Conservation (phyloP, 2,113 vertebrate species). For the Callorhinus ursinus region DNA sequence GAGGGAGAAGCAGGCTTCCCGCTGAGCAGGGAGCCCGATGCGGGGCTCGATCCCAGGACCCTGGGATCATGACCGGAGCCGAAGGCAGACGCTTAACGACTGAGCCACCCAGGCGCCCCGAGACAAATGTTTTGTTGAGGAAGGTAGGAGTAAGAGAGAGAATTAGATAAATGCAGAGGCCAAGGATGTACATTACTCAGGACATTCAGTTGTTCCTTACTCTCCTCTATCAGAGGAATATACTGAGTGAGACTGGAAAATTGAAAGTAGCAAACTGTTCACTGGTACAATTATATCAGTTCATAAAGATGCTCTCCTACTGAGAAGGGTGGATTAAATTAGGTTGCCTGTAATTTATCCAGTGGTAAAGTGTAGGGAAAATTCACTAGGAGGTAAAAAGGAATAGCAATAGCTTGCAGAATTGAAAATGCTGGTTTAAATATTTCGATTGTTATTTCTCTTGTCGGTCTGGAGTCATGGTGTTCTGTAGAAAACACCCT, state of each 20-base stretch:
- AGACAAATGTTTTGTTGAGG: background rate
- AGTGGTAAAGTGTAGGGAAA: background rate
- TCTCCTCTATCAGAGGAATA: background rate
- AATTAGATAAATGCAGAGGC: background rate
- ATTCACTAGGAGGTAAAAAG: background rate
- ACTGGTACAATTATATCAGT: background rate
- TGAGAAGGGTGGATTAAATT: background rate
- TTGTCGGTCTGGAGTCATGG: background rate
- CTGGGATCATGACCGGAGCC: no score
- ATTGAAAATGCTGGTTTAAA: background rate
- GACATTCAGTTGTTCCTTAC: background rate
- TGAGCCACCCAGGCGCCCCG: no score
- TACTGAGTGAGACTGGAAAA: background rate
- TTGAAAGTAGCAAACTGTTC: background rate
- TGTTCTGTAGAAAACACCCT: background rate
- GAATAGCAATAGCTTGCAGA: background rate
- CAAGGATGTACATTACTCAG: background rate
- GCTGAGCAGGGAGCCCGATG: no score
- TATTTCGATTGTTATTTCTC: background rate
- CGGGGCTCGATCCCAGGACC: no score
- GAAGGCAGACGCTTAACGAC: no score
- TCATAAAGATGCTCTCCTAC: background rate
- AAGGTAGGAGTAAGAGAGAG: background rate
- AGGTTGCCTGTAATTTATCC: constrained; percentile 40
- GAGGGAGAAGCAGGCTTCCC: no score